Evolutionary conservation across 2,797 vertebrate species (phyloP).

Genomic region (Fistularia commersonii): DNA sequence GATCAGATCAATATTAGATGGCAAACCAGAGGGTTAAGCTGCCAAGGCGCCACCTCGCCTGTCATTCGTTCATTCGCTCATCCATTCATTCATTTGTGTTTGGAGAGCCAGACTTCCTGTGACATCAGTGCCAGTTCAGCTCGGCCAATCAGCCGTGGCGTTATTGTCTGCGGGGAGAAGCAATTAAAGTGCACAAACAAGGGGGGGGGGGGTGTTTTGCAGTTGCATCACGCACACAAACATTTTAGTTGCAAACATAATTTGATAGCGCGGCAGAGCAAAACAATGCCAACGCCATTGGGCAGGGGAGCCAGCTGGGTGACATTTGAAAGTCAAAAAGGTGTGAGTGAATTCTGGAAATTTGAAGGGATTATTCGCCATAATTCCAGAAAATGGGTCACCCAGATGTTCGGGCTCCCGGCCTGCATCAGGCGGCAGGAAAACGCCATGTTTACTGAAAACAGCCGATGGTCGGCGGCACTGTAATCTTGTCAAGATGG

Average conservation of each 20-base stretch:
- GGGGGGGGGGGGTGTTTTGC: neutral
- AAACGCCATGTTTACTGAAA: slow-evolving; percentile 49
- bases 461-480: slow-evolving; percentile 36
- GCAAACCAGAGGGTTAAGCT: too few species aligned
- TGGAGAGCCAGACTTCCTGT: neutral
- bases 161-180: slow-evolving; percentile 25
- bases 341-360: slow-evolving; percentile 38
- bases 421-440: slow-evolving; percentile 33
- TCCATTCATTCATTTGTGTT: too few species aligned
- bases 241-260: too few species aligned
- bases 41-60: too few species aligned
- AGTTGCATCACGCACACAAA: too few species aligned
- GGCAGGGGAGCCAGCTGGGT: slow-evolving; percentile 41
- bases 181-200: slow-evolving; percentile 1
- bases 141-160: slow-evolving; percentile 21
- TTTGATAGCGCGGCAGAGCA: too few species aligned
- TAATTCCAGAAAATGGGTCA: slow-evolving; percentile 65
- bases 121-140: slow-evolving; percentile 28
- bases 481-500: slow-evolving; percentile 49
- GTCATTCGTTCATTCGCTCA: too few species aligned
- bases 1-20: too few species aligned
- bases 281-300: too few species aligned
- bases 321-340: slow-evolving; percentile 54
- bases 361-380: slow-evolving; percentile 51
- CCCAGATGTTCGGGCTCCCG: slow-evolving; percentile 52